These are phyloP conservation scores for Arion vulgaris DNA, from an alignment of 1,140 invertebrate genomes.

Conservation along the genomic window DNA sequence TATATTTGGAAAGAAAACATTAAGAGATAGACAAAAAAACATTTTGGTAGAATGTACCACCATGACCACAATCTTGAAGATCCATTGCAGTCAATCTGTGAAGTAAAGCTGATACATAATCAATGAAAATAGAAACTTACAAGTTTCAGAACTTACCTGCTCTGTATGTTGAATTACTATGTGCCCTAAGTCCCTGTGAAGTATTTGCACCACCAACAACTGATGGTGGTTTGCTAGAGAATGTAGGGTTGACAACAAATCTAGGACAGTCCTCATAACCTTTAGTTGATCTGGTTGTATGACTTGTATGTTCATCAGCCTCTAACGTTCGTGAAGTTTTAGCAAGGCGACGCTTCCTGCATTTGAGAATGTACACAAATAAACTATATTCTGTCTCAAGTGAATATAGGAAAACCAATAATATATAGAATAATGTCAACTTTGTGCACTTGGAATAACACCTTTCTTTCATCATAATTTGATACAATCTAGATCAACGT, in stretches of 20 bases:
- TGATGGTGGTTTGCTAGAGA: constrained; percentile 26
- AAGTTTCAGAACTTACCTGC: too few species aligned
- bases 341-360: background rate
- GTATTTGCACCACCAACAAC: background rate
- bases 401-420: background rate
- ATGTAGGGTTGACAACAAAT: constrained; percentile 30
- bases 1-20: too few species aligned
- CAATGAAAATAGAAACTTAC: too few species aligned
- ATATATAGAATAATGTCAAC: background rate
- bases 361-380: background rate
- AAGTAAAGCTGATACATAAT: too few species aligned
- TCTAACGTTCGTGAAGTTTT: constrained; percentile 16
- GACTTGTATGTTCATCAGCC: constrained; percentile 24
- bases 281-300: constrained; percentile 20
- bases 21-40: too few species aligned
- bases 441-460: background rate
- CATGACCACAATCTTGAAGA: too few species aligned
- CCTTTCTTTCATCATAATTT: background rate
- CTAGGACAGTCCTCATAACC: constrained; percentile 34
- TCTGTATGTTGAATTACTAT: constrained; percentile 18
- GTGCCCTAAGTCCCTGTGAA: background rate
- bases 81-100: too few species aligned
- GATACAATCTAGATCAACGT: too few species aligned
- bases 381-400: background rate
- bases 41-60: too few species aligned